These are phyloP conservation scores for Pseudotriccus pelzelni DNA, from an alignment of 2,797 vertebrate species.

Conservation along the genomic window DNA sequence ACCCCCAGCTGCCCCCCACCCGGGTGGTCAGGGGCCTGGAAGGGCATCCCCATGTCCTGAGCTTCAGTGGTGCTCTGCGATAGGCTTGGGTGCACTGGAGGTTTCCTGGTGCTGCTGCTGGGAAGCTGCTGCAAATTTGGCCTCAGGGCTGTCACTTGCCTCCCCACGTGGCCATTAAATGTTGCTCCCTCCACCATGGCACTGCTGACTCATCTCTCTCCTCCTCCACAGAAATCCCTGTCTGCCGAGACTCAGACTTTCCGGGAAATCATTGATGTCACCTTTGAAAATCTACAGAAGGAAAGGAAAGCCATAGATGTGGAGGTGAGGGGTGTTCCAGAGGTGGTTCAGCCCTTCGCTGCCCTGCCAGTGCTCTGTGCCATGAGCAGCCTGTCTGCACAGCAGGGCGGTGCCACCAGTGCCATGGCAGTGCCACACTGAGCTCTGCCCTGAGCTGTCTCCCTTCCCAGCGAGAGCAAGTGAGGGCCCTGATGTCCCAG, in stretches of 20 bases:
- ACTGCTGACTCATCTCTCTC: background rate
- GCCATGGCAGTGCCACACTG: background rate
- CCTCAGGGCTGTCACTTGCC: background rate
- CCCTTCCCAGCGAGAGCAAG: constrained; percentile 70
- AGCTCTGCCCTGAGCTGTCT: background rate
- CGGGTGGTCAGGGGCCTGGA: background rate
- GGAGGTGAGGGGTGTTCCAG: constrained; percentile 33
- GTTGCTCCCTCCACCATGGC: background rate
- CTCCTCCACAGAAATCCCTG: constrained; percentile 60
- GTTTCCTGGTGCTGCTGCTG: background rate
- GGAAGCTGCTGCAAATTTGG: background rate
- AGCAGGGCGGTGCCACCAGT: background rate
- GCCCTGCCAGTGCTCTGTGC: background rate
- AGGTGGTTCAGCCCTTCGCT: background rate
- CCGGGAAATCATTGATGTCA: constrained; percentile 22
- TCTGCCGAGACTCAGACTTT: background rate
- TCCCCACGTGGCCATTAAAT: background rate
- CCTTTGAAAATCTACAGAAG: constrained; percentile 54
- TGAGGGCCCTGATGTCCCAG: constrained; percentile 71
- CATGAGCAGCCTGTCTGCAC: fast-evolving
- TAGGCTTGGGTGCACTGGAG: background rate
- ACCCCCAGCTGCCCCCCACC: background rate
- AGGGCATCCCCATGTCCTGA: fast-evolving
- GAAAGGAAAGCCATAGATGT: constrained; percentile 38
- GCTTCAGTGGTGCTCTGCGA: background rate